phyloP scores from a whole-genome alignment of 2,113 vertebrate species.

The Alethe diademata region DNA sequence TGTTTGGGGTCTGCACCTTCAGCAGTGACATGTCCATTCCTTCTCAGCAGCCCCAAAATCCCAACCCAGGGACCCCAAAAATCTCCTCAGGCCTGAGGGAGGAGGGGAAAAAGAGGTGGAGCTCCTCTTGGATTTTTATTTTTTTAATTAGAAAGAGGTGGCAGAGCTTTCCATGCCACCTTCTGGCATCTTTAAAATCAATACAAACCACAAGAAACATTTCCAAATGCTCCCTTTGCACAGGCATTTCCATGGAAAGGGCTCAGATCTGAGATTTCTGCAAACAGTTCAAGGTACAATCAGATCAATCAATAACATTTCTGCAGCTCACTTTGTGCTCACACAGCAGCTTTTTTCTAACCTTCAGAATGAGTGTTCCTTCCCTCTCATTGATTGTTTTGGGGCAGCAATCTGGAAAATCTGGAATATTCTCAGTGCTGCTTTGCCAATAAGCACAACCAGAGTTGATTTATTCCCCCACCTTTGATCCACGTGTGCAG shows the following conservation, averaged over 20 bases:
- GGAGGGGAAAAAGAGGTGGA: not conserved
- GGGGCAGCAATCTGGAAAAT: not conserved
- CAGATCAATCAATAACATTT: not conserved
- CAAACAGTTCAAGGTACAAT: not conserved
- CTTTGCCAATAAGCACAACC: not conserved
- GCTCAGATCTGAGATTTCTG: not conserved
- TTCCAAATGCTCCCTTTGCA: not conserved
- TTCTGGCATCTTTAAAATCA: not conserved
- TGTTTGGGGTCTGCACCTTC: not conserved
- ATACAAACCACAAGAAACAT: not conserved
- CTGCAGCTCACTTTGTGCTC: not conserved
- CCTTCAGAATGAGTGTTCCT: not conserved
- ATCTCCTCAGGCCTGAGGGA: not conserved
- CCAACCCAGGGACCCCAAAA: not conserved
- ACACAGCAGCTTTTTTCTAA: not conserved
- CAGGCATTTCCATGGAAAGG: not conserved
- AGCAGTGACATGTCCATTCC: fast-evolving
- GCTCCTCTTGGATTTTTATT: not conserved
- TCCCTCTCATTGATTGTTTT: not conserved
- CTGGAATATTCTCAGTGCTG: not conserved
- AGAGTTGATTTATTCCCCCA: not conserved
- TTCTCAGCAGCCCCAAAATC: not conserved
- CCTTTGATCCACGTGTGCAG: not conserved
- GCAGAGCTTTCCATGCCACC: not conserved
- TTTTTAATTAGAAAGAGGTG: not conserved